Percentiles rank a stretch among this genome's conserved stretches.
Evolutionary conservation across 2,797 vertebrate species (phyloP).

Genomic region (Salarias fasciatus): DNA sequence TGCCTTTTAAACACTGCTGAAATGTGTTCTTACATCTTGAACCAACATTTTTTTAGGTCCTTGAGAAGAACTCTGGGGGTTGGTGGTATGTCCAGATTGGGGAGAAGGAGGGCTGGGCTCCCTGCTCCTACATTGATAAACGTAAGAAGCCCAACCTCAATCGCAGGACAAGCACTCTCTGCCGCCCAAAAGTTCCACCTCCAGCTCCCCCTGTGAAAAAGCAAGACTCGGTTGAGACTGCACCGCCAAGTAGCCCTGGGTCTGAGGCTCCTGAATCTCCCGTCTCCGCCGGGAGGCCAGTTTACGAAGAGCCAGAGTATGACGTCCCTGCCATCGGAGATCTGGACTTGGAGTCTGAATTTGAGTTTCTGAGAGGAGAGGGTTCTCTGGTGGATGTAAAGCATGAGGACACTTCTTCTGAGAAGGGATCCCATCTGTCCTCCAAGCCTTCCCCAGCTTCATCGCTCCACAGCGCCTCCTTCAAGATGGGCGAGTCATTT

Average conservation of each 20-base stretch:
- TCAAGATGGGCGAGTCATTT: constrained; percentile 86
- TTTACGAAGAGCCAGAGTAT: constrained; percentile 97
- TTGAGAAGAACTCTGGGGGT: constrained; percentile 98
- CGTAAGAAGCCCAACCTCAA: constrained; percentile 98
- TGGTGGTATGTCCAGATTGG: constrained; percentile 99
- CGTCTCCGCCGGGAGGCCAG: constrained; percentile 81
- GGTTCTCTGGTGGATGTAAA: constrained; percentile 77
- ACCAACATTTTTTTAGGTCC: constrained; percentile 83
- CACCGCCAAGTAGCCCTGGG: constrained; percentile 76
- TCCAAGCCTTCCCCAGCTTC: constrained; percentile 78
- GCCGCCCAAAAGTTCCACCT: constrained; percentile 96
- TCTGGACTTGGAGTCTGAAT: constrained; percentile 89
- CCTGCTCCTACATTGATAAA: constrained; percentile 98
- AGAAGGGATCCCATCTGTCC: constrained; percentile 70
- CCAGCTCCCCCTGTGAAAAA: constrained; percentile 97
- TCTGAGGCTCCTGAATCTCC: constrained; percentile 87
- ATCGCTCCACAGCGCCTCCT: constrained; percentile 84
- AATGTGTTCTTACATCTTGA: too few relatives aligned
- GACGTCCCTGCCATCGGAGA: constrained; percentile 95
- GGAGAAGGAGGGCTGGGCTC: constrained; percentile 98
- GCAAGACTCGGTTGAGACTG: constrained; percentile 87
- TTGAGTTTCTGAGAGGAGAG: constrained; percentile 82
- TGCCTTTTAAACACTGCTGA: neutral
- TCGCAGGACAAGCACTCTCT: constrained; percentile 96
- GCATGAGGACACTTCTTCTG: constrained; percentile 79